A percentile compares a stretch with the other conserved stretches of the same genome.
These are phyloP conservation scores for Rhinogobio ventralis DNA, from an alignment of 2,797 vertebrate species.

Conservation along the genomic window DNA sequence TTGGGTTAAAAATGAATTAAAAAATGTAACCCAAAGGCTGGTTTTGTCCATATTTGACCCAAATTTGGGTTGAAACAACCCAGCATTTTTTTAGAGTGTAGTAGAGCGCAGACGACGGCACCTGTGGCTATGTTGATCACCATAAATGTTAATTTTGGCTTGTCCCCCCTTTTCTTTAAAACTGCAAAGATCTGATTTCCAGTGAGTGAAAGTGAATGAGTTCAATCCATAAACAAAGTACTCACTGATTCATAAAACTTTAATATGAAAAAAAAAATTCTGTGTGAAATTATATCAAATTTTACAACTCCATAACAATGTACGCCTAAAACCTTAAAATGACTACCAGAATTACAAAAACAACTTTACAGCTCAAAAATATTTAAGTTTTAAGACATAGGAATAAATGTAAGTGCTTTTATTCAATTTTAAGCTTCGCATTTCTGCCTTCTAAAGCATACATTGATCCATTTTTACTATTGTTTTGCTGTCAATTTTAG, in stretches of 20 bases:
- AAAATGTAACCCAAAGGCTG: too few species aligned
- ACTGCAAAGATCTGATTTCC: not conserved
- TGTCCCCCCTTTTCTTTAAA: not conserved
- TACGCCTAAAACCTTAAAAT: not conserved
- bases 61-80: too few species aligned
- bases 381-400: not conserved
- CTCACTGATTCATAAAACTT: not conserved
- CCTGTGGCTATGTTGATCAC: not conserved
- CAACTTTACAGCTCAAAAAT: slow-evolving; percentile 1
- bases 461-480: not conserved
- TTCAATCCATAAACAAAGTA: slow-evolving; percentile 6
- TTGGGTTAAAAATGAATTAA: too few species aligned
- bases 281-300: not conserved
- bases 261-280: too few species aligned
- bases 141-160: not conserved
- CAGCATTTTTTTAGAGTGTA: too few species aligned
- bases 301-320: not conserved
- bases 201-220: not conserved
- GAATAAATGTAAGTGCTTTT: not conserved
- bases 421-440: not conserved
- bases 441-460: not conserved
- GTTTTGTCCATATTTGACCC: too few species aligned
- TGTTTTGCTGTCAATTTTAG: not conserved
- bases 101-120: not conserved
- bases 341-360: not conserved